These are phyloP conservation scores for Etheostoma cragini DNA, from an alignment of 2,113 vertebrate genomes.

Conservation along the genomic window DNA sequence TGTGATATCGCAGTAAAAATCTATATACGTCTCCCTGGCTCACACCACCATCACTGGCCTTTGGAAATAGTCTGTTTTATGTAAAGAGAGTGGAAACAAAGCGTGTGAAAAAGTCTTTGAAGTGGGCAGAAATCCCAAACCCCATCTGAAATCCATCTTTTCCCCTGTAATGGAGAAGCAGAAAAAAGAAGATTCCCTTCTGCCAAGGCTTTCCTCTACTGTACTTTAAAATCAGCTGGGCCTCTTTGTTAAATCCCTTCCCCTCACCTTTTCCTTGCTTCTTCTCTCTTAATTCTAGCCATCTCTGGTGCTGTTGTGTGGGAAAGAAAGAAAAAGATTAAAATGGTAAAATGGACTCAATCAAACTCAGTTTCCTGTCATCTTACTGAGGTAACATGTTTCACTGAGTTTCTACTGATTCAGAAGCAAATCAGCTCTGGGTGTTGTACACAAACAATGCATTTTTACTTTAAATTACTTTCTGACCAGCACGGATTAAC, in stretches of 20 bases:
- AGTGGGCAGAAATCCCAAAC: conserved; percentile 64
- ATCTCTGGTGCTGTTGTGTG: neutral
- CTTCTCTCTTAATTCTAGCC: conserved; percentile 6
- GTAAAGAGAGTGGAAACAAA: conserved; percentile 35
- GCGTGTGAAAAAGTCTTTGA: conserved; percentile 65
- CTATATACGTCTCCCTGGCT: conserved; percentile 16
- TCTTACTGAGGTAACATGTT: neutral
- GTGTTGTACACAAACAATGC: neutral
- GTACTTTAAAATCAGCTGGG: conserved; percentile 52
- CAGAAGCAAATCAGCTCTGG: neutral
- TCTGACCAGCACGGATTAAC: neutral
- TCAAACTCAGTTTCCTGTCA: neutral
- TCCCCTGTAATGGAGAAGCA: conserved; percentile 31
- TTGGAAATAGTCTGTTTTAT: conserved; percentile 55
- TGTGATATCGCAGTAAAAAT: conserved; percentile 27
- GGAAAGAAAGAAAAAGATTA: conserved; percentile 2
- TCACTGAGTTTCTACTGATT: neutral
- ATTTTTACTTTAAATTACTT: neutral
- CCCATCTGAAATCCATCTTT: conserved; percentile 59
- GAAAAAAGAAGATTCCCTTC: conserved; percentile 33
- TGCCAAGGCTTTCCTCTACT: conserved; percentile 48
- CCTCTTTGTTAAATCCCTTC: conserved; percentile 43
- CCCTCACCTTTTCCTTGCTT: conserved; percentile 3
- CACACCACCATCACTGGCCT: conserved; percentile 29
- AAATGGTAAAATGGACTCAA: neutral